Evolutionary conservation across 2,113 vertebrate species (phyloP), one percentile per base, ranked within the genome.

Genomic region (Cnemophilus loriae): DNA sequence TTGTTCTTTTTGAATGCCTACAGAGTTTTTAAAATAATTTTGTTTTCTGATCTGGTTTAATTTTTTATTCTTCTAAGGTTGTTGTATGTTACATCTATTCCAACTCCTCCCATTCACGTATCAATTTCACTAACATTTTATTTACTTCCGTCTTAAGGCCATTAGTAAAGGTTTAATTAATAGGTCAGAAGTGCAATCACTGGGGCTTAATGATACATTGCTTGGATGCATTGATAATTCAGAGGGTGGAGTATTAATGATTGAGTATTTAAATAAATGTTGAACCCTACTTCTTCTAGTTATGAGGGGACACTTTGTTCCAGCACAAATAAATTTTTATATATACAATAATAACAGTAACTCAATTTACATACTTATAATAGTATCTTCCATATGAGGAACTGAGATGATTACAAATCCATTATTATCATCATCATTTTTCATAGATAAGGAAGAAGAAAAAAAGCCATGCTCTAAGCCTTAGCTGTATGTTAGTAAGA

Each of bases 201-300:
- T 60, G 27, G 42, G 35, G 27, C 80, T 84, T 78, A 88, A 76
- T 80, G 47, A 87, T 37, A 92, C 73, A 60, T 78, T 81, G 47
- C 39, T 67, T 74, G 86, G 68, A 86, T 84, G 60, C 41, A 84
- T 0, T 68, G 55, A 71, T 81, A 87, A 89, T 84, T 89, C 91
- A 79, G 37, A 91, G 69, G 91, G 94, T 87, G 91, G 84, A 82
- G 77, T 39, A 92, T 82, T 92, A 87, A 84, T 65, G 47, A 87
- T 5, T 57, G 26, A 56, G 47, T 60, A 28, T 68, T 70, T 52
- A 71, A 86, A 83, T 65, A 86, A 70, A 88, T 64, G 81, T 64
- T 46, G 69, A 89, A 89, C 46, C 26, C 56, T 81, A n/a, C 30
- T 87, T 94, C 49, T 87, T 93, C 47, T 44, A 87, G 35, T 60